Percentiles rank a stretch among this genome's conserved stretches.
These are phyloP conservation scores for Bombus superbus DNA, from an alignment of 1,140 invertebrate genomes.

Conservation along the genomic window DNA sequence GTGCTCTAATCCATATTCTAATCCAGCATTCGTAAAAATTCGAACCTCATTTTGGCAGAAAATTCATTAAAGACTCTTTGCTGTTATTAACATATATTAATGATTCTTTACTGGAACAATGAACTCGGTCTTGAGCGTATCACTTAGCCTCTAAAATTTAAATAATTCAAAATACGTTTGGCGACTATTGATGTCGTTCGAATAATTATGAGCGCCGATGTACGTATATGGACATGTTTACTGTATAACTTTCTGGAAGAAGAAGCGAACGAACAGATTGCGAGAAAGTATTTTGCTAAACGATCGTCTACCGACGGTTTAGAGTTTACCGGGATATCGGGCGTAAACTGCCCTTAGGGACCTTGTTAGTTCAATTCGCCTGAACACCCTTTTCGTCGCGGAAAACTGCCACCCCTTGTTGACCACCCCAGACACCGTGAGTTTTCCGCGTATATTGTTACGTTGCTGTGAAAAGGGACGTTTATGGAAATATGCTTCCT, in stretches of 20 bases:
- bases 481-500: constrained; percentile 57
- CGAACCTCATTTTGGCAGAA: no score
- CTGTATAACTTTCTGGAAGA: neutral
- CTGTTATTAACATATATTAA: no score
- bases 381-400: constrained; percentile 61
- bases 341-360: constrained; percentile 81
- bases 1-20: no score
- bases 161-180: no score
- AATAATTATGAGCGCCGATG: neutral
- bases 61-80: no score
- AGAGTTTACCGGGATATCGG: constrained; percentile 75
- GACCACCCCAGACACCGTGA: constrained; percentile 38
- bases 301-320: constrained; percentile 67
- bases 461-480: constrained; percentile 41
- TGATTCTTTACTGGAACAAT: no score
- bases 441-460: constrained; percentile 46
- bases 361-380: constrained; percentile 80
- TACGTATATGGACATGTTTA: neutral
- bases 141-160: no score
- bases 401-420: constrained; percentile 50
- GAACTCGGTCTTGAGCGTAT: no score
- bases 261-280: neutral
- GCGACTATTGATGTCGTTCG: no score
- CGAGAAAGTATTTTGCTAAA: constrained; percentile 60
- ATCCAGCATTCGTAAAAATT: no score